Percentiles rank a stretch among this genome's conserved stretches.
Evolutionary conservation across 2,888 invertebrate species (phyloP).

Genomic region (Hirtodrosophila histrioides): DNA sequence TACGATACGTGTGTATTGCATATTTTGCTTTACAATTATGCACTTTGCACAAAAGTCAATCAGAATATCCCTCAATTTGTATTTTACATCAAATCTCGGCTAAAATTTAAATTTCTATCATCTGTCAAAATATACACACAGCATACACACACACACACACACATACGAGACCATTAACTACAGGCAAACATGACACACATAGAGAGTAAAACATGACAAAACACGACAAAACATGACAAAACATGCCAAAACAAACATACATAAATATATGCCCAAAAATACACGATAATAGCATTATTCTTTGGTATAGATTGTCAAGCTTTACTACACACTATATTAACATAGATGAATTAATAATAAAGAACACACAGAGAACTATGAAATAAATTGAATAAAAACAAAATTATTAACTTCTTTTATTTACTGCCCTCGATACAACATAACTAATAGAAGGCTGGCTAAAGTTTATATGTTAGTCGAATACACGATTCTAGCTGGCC

Average conservation of each 20-base stretch:
- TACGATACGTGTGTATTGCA: no score
- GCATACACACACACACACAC: slow-evolving; percentile 5
- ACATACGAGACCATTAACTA: slow-evolving; percentile 1
- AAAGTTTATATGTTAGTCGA: no score
- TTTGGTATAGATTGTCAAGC: slow-evolving; percentile 77
- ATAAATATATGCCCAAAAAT: slow-evolving; percentile 35
- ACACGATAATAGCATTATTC: slow-evolving; percentile 70
- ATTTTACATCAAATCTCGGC: slow-evolving; percentile 43
- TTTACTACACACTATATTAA: slow-evolving; percentile 75
- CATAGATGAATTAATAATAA: slow-evolving; percentile 69
- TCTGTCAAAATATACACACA: slow-evolving; percentile 1
- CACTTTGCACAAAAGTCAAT: neutral
- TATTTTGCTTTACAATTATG: no score
- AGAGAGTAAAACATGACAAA: slow-evolving; percentile 37
- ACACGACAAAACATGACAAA: slow-evolving; percentile 25
- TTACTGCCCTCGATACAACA: neutral
- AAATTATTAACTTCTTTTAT: slow-evolving; percentile 16
- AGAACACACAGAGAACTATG: slow-evolving; percentile 67
- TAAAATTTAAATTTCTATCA: slow-evolving; percentile 23
- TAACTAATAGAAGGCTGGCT: no score
- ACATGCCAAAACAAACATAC: slow-evolving; percentile 35
- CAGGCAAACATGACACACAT: slow-evolving; percentile 30
- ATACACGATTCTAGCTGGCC: no score
- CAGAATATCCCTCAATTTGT: slow-evolving; percentile 19
- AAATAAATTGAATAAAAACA: slow-evolving; percentile 75